phyloP scores from a whole-genome alignment of 2,888 invertebrate genomes.

The Eupithecia inturbata region DNA sequence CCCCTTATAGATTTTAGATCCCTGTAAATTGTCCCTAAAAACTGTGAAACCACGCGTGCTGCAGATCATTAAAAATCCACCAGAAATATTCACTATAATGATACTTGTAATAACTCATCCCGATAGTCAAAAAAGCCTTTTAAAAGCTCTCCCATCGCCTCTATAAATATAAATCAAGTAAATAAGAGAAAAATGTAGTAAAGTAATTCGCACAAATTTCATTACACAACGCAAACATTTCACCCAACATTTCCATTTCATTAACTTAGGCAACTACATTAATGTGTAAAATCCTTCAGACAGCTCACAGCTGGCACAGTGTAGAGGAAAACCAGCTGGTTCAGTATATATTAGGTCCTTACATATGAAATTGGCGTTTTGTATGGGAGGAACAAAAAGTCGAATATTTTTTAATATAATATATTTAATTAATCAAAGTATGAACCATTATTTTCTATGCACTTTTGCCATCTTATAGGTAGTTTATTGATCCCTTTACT shows the following conservation, averaged over 20 bases:
- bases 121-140: background rate
- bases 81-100: background rate
- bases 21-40: background rate
- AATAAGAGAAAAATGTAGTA: background rate
- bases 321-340: background rate
- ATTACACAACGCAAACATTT: slow-evolving; percentile 6
- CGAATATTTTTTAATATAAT: too few relatives aligned
- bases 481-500: too few relatives aligned
- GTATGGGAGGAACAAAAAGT: too few relatives aligned
- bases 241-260: slow-evolving; percentile 16
- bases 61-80: background rate
- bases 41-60: background rate
- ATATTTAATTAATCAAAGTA: too few relatives aligned
- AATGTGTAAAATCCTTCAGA: slow-evolving; percentile 25
- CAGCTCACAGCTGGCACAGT: slow-evolving; percentile 12
- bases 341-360: too few relatives aligned
- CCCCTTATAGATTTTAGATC: background rate
- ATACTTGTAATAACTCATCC: background rate
- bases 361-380: too few relatives aligned
- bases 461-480: too few relatives aligned
- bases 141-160: background rate
- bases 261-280: slow-evolving; percentile 34
- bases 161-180: slow-evolving; percentile 6
- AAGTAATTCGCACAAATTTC: background rate
- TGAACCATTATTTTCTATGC: too few relatives aligned